Evolutionary conservation across 2,888 invertebrate species (phyloP), one percentile per base, ranked within the genome.

Genomic region (Eugnorisma glareosa): DNA sequence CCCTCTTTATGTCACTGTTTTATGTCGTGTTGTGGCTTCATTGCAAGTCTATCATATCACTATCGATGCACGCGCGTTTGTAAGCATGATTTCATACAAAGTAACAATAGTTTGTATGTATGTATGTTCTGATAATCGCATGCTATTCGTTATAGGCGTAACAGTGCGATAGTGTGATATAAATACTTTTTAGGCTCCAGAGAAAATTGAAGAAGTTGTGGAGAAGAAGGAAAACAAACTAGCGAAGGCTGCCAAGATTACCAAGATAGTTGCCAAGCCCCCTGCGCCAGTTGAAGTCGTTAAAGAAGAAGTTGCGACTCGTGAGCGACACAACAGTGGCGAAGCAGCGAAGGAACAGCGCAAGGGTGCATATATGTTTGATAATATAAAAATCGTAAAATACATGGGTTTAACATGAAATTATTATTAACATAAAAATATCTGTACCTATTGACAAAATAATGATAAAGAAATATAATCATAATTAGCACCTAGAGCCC

Each of bases 331-430:
- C 75, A 93, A 90, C 82, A 94, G 91, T 73, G 91, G 89, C 3
- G 96, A 96, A 57, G 90, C 89, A 1, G 93, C 95, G 21, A 96
- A 96, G 83, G 97, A 97, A 81, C 96, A 96, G 88, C 94, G 96
- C 67, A 97, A 96, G 92, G 93, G 96, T 96, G 43, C 57, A 67
- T 69, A 80, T 48, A 28, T 6, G 18, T 40, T 37, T 63, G 31
- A 37, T 37, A 45, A 35, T 79, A 5, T 31, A 37, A 37, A 28
- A 64, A 43, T 24, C 21, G 18, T 43, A 54, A 54, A 77, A 43
- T 48, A 61, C 57, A 57, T n/a, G 28, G n/a, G 11, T n/a, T n/a
- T 54, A 54, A 51, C 15, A 35, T 51, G 13, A 28, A 79, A 69
- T 51, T 28, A 79, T 11, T n/a, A n/a, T n/a, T n/a, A n/a, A n/a